Evolutionary conservation across 2,113 vertebrate genomes (phyloP).

Genomic region (Ondatra zibethicus): DNA sequence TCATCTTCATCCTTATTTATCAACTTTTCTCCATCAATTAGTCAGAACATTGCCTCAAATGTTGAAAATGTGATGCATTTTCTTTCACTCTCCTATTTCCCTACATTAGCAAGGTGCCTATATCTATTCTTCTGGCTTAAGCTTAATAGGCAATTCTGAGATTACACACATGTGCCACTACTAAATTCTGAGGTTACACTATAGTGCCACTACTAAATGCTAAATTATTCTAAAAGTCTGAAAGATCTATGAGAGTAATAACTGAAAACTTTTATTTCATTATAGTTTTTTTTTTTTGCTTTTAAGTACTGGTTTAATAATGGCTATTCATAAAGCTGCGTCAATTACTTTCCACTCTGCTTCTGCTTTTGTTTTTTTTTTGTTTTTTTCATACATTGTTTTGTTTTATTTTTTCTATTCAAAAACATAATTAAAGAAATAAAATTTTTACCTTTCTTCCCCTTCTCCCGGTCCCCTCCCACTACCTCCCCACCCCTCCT

Average conservation of each 20-base stretch:
- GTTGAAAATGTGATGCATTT: not conserved
- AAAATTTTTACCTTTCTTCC: no score
- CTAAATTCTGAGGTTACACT: not conserved
- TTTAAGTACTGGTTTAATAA: no score
- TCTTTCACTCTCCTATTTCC: not conserved
- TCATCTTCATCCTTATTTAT: not conserved
- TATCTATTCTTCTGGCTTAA: not conserved
- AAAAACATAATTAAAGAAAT: no score
- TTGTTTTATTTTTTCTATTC: no score
- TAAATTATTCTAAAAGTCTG: not conserved
- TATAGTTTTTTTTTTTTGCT: no score
- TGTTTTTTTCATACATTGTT: no score
- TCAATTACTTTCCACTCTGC: no score
- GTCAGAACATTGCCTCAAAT: not conserved
- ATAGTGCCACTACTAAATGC: not conserved
- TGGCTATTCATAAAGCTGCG: no score
- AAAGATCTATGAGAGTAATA: not conserved
- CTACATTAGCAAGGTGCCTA: not conserved
- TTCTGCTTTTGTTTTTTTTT: no score
- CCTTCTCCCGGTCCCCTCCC: no score
- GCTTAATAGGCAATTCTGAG: not conserved
- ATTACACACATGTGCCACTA: not conserved
- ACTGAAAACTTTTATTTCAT: not conserved
- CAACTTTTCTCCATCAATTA: not conserved
- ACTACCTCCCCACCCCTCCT: no score